phyloP scores from a whole-genome alignment of 2,113 vertebrate genomes.

The Crotophaga sulcirostris region DNA sequence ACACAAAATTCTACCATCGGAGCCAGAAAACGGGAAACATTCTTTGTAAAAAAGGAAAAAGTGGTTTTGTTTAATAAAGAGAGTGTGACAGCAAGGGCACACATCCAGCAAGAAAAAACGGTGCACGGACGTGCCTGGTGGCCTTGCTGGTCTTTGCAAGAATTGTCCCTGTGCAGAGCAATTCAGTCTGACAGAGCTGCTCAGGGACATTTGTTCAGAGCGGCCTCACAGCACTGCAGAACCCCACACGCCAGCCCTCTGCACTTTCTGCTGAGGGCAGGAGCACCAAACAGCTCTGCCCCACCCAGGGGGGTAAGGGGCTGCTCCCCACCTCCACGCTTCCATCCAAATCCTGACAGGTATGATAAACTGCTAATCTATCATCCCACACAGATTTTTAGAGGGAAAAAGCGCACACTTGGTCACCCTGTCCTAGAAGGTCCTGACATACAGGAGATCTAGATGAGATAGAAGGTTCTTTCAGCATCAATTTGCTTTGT shows the following conservation, averaged over 20 bases:
- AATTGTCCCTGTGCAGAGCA: background rate
- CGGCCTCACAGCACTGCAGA: background rate
- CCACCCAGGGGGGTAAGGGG: fast-evolving
- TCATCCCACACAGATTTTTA: background rate
- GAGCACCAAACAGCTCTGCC: background rate
- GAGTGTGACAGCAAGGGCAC: background rate
- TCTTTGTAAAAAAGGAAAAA: background rate
- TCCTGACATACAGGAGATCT: background rate
- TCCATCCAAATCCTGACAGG: background rate
- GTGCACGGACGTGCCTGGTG: background rate
- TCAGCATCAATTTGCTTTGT: background rate
- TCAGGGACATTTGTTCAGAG: background rate
- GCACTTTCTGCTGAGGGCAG: background rate
- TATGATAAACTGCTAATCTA: background rate
- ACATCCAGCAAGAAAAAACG: fast-evolving
- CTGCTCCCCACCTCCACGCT: background rate
- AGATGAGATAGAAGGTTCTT: no score
- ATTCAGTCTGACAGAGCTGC: background rate
- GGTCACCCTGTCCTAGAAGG: background rate
- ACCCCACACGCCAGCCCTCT: background rate
- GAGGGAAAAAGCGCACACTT: background rate
- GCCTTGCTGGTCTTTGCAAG: background rate
- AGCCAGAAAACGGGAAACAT: background rate
- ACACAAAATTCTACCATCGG: background rate
- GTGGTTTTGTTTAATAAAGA: background rate